Evolutionary conservation across 2,113 vertebrate species (phyloP).

Genomic region (Psilopsiagon aurifrons): DNA sequence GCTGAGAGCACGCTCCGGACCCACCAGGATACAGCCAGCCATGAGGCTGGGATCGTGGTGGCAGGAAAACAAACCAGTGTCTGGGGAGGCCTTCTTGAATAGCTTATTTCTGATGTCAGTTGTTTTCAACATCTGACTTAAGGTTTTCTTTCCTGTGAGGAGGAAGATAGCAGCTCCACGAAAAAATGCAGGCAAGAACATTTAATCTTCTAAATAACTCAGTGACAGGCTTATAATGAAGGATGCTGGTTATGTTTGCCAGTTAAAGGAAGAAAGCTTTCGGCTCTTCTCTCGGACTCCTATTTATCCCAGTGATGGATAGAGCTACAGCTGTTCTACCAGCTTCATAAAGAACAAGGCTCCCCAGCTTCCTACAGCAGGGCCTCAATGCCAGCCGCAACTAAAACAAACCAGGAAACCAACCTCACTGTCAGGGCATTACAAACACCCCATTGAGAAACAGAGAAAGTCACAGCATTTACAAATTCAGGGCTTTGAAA

Average conservation of each 20-base stretch:
- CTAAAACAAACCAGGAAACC: conserved; percentile 69
- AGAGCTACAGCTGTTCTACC: conserved; percentile 60
- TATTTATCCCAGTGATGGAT: conserved; percentile 55
- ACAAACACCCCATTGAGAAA: conserved; percentile 70
- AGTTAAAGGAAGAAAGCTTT: conserved; percentile 27
- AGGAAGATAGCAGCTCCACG: neutral
- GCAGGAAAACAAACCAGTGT: neutral
- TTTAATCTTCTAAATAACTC: neutral
- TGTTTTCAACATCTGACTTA: neutral
- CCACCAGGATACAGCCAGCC: neutral
- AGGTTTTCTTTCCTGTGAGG: neutral
- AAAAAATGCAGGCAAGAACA: neutral
- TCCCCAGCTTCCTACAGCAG: conserved; percentile 47
- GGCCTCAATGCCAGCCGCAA: conserved; percentile 34
- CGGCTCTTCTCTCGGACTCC: neutral
- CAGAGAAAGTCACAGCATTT: conserved; percentile 54
- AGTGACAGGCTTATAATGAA: neutral
- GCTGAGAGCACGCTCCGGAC: neutral
- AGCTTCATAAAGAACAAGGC: conserved; percentile 65
- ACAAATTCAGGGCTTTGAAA: conserved; percentile 55
- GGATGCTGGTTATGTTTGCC: neutral
- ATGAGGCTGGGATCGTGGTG: neutral
- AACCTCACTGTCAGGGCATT: conserved; percentile 33
- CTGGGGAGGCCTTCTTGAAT: neutral
- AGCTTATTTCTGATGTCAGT: neutral